Evolutionary conservation across 92 coral and sea anemone genomes (phyloP).

Genomic region (Heliopora coerulea): DNA sequence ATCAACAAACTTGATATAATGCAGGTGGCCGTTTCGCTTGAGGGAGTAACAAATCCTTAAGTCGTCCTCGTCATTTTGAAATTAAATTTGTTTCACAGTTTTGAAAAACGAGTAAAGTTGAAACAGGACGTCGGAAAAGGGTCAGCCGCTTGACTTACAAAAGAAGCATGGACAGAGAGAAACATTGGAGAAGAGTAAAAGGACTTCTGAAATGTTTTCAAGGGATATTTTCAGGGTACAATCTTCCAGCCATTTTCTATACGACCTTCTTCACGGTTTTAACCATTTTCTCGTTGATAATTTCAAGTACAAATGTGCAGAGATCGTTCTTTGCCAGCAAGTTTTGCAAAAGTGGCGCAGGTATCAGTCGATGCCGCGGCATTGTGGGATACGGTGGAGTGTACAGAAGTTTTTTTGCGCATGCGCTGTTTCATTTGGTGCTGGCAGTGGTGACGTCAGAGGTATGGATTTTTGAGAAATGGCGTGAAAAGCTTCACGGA

Average conservation of each 20-base stretch:
- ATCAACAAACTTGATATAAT: background rate
- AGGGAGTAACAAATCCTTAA: background rate
- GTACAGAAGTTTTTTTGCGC: slow-evolving; percentile 66
- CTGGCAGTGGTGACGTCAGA: slow-evolving; percentile 59
- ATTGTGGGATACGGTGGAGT: slow-evolving; percentile 74
- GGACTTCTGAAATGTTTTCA: background rate
- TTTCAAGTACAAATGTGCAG: slow-evolving; percentile 4
- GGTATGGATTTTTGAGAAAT: slow-evolving; percentile 44
- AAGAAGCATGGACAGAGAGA: background rate
- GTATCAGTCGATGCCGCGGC: slow-evolving; percentile 50
- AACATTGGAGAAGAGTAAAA: background rate
- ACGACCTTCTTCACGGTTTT: slow-evolving; percentile 45
- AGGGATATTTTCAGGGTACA: background rate
- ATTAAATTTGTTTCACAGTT: too few relatives aligned
- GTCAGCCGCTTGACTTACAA: too few relatives aligned
- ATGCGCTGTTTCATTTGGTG: slow-evolving; percentile 57
- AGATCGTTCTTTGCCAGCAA: background rate
- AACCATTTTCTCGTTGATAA: slow-evolving; percentile 51
- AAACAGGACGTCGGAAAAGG: too few relatives aligned
- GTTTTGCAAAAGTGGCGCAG: slow-evolving; percentile 56
- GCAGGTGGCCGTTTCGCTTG: slow-evolving; percentile 1
- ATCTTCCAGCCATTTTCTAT: slow-evolving; percentile 21
- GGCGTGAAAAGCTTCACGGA: slow-evolving; percentile 60
- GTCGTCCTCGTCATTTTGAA: too few relatives aligned
- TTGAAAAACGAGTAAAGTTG: too few relatives aligned